phyloP scores from a whole-genome alignment of 2,113 vertebrate species.

The Oncorhynchus gorbuscha region DNA sequence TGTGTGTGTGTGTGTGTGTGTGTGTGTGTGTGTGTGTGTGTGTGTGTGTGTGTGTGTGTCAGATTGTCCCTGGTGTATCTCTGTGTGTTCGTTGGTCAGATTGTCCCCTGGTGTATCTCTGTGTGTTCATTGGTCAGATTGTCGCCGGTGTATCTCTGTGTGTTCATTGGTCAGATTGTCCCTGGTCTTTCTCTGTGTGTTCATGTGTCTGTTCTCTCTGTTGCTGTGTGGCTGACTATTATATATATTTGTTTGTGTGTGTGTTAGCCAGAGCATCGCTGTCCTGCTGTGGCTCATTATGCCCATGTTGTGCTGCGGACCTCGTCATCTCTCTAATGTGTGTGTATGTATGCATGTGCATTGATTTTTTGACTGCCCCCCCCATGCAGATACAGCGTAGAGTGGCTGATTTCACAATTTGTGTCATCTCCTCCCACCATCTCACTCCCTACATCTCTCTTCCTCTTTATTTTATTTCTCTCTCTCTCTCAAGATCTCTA shows the following conservation, averaged over 20 bases:
- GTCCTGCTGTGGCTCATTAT: conserved; percentile 76
- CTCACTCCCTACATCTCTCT: conserved; percentile 33
- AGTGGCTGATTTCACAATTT: conserved; percentile 57
- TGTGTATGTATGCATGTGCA: too few species aligned
- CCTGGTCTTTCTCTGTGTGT: not conserved
- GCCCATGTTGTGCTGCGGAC: conserved; percentile 67
- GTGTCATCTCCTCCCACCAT: not conserved
- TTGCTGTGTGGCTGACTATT: not conserved
- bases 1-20: too few species aligned
- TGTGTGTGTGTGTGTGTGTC: not conserved
- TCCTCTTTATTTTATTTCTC: not conserved
- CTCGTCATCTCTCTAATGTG: conserved; percentile 53
- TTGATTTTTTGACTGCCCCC: conserved; percentile 70
- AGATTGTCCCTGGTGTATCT: too few species aligned
- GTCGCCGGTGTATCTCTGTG: too few species aligned
- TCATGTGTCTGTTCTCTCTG: not conserved
- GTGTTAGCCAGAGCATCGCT: conserved; percentile 47
- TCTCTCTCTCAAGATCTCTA: conserved; percentile 6
- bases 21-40: too few species aligned
- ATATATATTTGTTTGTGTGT: conserved; percentile 36
- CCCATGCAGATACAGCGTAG: conserved; percentile 23
- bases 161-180: not conserved
- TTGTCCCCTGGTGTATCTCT: too few species aligned
- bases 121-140: too few species aligned
- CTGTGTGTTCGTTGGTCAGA: too few species aligned